A percentile compares a stretch with the other conserved stretches of the same genome.
phyloP scores from a whole-genome alignment of 2,888 invertebrate genomes.

The Leucoptera coffeella region DNA sequence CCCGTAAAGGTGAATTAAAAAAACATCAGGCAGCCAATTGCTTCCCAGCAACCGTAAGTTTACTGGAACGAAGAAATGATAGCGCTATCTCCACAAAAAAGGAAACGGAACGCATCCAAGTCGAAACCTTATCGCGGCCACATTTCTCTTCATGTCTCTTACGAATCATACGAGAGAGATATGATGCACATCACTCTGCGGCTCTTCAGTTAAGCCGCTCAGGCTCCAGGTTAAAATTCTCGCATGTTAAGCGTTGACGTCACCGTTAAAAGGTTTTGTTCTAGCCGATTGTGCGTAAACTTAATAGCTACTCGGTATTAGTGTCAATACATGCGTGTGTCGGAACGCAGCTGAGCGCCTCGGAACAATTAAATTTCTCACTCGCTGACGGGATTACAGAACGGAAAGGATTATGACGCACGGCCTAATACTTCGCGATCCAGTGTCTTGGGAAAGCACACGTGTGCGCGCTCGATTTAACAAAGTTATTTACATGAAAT shows the following conservation, averaged over 20 bases:
- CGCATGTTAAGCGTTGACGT: no score
- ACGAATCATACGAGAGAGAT: no score
- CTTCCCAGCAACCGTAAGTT: conserved; percentile 6
- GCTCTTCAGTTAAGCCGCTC: no score
- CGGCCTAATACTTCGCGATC: conserved; percentile 8
- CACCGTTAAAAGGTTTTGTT: conserved; percentile 38
- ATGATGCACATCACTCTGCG: no score
- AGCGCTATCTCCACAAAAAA: conserved; percentile 1
- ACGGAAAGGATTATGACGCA: conserved; percentile 15
- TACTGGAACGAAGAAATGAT: conserved; percentile 2
- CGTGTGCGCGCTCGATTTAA: conserved; percentile 26
- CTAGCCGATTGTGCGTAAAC: conserved; percentile 39
- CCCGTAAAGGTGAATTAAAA: conserved; percentile 16
- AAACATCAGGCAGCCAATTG: conserved; percentile 13
- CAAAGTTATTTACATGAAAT: conserved; percentile 16
- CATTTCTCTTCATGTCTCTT: conserved; percentile 1
- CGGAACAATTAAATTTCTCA: conserved; percentile 46
- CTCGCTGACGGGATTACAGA: conserved; percentile 29
- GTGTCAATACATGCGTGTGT: conserved; percentile 26
- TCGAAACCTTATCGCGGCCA: background rate
- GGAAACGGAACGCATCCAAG: background rate
- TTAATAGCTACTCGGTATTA: conserved; percentile 45
- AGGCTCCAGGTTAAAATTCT: no score
- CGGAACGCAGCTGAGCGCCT: conserved; percentile 21
- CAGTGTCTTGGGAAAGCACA: conserved; percentile 3